Conservation (phyloP, 2,797 vertebrate genomes). For the Lates japonicus region DNA sequence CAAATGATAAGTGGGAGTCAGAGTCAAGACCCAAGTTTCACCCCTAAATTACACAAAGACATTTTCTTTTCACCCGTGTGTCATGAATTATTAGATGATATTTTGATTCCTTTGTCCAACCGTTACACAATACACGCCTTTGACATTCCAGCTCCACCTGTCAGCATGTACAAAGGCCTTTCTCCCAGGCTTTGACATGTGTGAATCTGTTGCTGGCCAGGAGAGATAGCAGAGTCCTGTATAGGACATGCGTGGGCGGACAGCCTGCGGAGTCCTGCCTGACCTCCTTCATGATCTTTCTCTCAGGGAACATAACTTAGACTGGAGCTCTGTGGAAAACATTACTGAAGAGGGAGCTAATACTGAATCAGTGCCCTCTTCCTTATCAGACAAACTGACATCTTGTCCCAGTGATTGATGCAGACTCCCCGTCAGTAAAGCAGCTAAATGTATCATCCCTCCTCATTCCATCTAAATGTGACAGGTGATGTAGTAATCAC, state of each 20-base stretch:
- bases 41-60: no score
- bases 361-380: slow-evolving; percentile 7
- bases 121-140: slow-evolving; percentile 65
- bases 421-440: background rate
- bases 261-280: slow-evolving; percentile 50
- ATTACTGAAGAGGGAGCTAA: slow-evolving; percentile 5
- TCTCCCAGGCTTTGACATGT: slow-evolving; percentile 62
- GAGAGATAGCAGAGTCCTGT: slow-evolving; percentile 67
- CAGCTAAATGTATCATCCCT: background rate
- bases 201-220: slow-evolving; percentile 63
- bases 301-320: slow-evolving; percentile 38
- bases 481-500: slow-evolving; percentile 3
- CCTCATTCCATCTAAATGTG: slow-evolving; percentile 3
- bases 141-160: slow-evolving; percentile 76
- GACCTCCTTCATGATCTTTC: slow-evolving; percentile 56
- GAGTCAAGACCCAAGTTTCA: no score
- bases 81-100: no score
- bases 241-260: slow-evolving; percentile 66
- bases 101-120: no score
- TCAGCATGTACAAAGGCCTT: slow-evolving; percentile 71
- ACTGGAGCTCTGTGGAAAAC: slow-evolving; percentile 29
- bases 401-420: slow-evolving; percentile 26
- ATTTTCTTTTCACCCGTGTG: no score
- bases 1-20: no score
- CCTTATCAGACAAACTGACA: slow-evolving; percentile 38